Base-by-base conservation (phyloP, 1,140 invertebrate species). In the Aplysia californica region DNA sequence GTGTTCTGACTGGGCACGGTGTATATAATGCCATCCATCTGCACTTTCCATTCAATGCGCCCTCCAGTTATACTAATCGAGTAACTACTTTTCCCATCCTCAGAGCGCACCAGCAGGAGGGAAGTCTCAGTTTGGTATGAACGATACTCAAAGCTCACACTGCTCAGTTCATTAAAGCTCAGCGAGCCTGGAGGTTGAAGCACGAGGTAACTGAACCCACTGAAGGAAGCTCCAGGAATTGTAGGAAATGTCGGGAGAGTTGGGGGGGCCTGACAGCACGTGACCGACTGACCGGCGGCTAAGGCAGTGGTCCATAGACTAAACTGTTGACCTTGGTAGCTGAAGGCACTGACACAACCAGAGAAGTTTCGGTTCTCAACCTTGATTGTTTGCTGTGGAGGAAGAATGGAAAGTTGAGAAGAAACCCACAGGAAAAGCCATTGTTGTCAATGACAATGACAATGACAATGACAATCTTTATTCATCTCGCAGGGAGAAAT, bases 311-410 rank as follows among this genome's bases (percentile, higher is more conserved):
- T 39, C 70, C 70, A 72, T 58, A 72, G 36, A 26, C 61, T 72
- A 10, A 72, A 35, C 23, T 36, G n/a, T 23, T 72, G 31, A 15
- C 56, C 23, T 41, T 72, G 70, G 56, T 72, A 72, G 33, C 39
- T 29, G n/a, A 41, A 21, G 56, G 59, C 61, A 23, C 3, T 26
- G 5, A 72, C 35, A 26, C 70, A 72, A 4, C 70, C 70, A 21
- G 31, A 61, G 56, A 72, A 72, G 0, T 20, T 23, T 26, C 70
- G 21, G n/a, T 61, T 39, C 3, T 21, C 56, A 35, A 72, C 70
- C 61, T 72, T 72, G 18, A n/a, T 72, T 1, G 70, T 72, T 58
- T 72, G 56, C 10, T n/a, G n/a, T n/a, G n/a, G n/a, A n/a, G n/a
- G n/a, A n/a, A n/a, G 2, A 35, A 35, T 56, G 4, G 58, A 4